Percentiles rank a stretch among this genome's conserved stretches.
Evolutionary conservation across 2,888 invertebrate genomes (phyloP).

Genomic region (Poecilobothrus nobilitatus): DNA sequence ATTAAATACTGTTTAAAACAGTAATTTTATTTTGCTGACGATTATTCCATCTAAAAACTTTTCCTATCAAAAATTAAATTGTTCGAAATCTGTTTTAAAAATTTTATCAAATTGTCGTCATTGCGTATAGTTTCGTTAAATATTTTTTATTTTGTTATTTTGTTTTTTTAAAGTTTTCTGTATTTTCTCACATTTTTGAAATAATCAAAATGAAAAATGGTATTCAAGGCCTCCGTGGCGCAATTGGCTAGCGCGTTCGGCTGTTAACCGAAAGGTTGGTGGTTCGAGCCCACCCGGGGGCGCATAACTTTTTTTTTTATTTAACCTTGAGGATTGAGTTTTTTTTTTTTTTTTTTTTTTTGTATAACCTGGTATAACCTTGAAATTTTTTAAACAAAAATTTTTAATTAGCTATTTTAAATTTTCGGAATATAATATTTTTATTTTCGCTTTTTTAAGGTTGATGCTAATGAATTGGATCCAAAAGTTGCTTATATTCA

Average conservation of each 20-base stretch:
- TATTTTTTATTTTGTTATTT: too few relatives aligned
- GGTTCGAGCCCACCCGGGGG: constrained; percentile 20
- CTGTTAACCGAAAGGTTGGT: constrained; percentile 16
- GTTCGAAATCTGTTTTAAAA: too few relatives aligned
- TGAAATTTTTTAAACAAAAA: constrained; percentile 2
- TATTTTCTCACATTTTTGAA: not conserved
- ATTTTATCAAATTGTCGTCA: too few relatives aligned
- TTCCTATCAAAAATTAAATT: too few relatives aligned
- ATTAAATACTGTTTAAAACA: too few relatives aligned
- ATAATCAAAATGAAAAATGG: not conserved
- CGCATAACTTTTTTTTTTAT: not conserved
- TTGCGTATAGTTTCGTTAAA: too few relatives aligned
- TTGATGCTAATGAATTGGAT: constrained; percentile 68
- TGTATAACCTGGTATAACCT: not conserved
- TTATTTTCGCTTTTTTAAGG: constrained; percentile 45
- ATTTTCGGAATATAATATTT: too few relatives aligned
- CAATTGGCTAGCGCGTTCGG: constrained; percentile 15
- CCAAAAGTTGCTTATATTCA: constrained; percentile 83
- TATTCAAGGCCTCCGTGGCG: constrained; percentile 12
- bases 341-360: not conserved
- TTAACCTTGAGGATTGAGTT: too few relatives aligned
- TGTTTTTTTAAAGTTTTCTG: too few relatives aligned
- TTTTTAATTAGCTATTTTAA: not conserved
- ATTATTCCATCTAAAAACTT: too few relatives aligned
- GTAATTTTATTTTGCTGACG: too few relatives aligned